Evolutionary conservation across 2,797 vertebrate species (phyloP).

Genomic region (Orestias chungarensis): DNA sequence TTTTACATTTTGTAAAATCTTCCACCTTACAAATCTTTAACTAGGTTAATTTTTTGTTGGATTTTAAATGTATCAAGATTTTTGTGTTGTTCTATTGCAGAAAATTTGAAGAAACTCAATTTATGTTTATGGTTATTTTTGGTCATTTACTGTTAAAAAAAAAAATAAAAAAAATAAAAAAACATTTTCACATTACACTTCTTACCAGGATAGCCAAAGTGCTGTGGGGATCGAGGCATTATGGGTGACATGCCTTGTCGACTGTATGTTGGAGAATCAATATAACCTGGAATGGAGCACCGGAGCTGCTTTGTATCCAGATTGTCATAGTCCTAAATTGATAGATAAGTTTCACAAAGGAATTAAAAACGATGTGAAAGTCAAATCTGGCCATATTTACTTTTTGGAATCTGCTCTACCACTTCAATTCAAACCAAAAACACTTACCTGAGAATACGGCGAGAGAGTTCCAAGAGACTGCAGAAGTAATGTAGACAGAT

Average conservation of each 20-base stretch:
- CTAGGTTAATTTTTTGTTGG: too few relatives aligned
- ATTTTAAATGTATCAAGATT: neutral
- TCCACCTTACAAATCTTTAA: too few relatives aligned
- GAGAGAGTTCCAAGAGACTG: slow-evolving; percentile 92
- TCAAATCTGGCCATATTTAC: slow-evolving; percentile 13
- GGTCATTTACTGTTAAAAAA: too few relatives aligned
- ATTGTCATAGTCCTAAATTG: slow-evolving; percentile 87
- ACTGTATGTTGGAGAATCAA: slow-evolving; percentile 88
- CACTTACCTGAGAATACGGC: slow-evolving; percentile 91
- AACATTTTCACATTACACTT: neutral
- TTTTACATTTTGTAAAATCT: too few relatives aligned
- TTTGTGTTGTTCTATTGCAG: neutral
- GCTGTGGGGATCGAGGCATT: slow-evolving; percentile 90
- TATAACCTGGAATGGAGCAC: slow-evolving; percentile 92
- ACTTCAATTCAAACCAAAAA: neutral
- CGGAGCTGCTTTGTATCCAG: slow-evolving; percentile 88
- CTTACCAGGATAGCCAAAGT: slow-evolving; percentile 92
- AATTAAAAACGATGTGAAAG: slow-evolving; percentile 26
- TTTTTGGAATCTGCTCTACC: slow-evolving; percentile 21
- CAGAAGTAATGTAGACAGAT: slow-evolving; percentile 58
- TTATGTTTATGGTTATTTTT: neutral
- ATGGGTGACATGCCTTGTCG: slow-evolving; percentile 92
- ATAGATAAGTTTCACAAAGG: slow-evolving; percentile 12
- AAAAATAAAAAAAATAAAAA: neutral
- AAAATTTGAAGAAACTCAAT: neutral